phyloP scores from a whole-genome alignment of 2,797 vertebrate genomes.

The Sebastes trivittatus region DNA sequence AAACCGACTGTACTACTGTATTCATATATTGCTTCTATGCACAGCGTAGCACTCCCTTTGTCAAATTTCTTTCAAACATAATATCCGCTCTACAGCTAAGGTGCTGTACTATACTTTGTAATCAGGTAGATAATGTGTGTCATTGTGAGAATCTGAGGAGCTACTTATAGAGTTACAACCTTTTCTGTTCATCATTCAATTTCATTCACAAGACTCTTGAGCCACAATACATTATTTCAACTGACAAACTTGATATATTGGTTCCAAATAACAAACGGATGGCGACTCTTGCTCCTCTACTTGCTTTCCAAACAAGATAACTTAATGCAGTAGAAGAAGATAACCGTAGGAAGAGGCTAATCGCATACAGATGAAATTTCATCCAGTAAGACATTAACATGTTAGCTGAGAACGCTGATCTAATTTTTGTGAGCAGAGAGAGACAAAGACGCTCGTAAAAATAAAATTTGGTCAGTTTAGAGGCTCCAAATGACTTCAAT shows the following conservation, averaged over 20 bases:
- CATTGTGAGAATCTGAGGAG: neutral
- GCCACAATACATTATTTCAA: neutral
- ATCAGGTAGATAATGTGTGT: neutral
- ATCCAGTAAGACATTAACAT: slow-evolving; percentile 31
- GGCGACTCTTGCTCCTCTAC: neutral
- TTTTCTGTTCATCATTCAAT: neutral
- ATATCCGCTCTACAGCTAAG: neutral
- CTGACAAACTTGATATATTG: neutral
- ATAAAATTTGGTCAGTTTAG: slow-evolving; percentile 19
- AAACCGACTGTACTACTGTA: neutral
- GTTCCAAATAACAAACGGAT: neutral
- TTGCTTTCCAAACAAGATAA: neutral
- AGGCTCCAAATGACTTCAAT: slow-evolving; percentile 44
- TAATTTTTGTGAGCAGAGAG: slow-evolving; percentile 31
- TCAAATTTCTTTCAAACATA: neutral
- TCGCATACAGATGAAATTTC: slow-evolving; percentile 63
- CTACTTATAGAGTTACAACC: neutral
- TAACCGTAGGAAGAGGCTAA: slow-evolving; percentile 21
- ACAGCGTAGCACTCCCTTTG: neutral
- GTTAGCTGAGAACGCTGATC: slow-evolving; percentile 28
- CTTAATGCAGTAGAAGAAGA: neutral
- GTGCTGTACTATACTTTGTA: neutral
- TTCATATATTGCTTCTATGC: neutral
- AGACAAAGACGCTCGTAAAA: slow-evolving; percentile 4
- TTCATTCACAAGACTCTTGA: neutral